Percentiles rank a stretch among this genome's conserved stretches.
phyloP scores from a whole-genome alignment of 1,140 invertebrate species.

The Pseudachorutes palmiensis region DNA sequence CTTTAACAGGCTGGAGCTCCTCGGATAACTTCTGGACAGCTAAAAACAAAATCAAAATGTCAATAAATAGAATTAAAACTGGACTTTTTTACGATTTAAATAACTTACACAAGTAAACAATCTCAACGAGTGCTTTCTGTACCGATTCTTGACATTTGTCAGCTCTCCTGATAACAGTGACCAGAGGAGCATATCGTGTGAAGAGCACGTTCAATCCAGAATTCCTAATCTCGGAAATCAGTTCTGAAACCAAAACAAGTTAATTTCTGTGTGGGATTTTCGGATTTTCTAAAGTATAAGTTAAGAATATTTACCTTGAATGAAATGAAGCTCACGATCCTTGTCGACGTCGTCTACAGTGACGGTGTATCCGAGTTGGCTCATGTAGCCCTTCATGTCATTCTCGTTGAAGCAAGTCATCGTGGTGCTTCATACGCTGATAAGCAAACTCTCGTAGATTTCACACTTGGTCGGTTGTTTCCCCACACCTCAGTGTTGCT shows the following conservation, averaged over 20 bases:
- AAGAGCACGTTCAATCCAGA: neutral
- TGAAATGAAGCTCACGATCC: neutral
- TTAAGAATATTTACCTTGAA: neutral
- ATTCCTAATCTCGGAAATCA: neutral
- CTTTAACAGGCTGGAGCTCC: neutral
- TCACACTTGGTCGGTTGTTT: too few species aligned
- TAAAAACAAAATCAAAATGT: neutral
- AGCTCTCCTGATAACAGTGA: neutral
- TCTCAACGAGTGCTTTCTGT: neutral
- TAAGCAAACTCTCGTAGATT: too few species aligned
- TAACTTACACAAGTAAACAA: neutral
- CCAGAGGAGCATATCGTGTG: neutral
- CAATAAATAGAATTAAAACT: neutral
- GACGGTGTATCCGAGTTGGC: neutral
- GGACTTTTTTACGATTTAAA: neutral
- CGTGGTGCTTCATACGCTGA: neutral
- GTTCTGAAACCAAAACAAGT: neutral
- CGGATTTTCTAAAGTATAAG: neutral
- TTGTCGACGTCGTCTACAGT: neutral
- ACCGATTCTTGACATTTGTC: neutral
- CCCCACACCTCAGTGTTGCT: too few species aligned
- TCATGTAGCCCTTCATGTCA: constrained; percentile 2
- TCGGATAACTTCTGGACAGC: neutral
- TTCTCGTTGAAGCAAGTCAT: constrained; percentile 5
- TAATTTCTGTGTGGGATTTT: neutral